Percentiles rank a stretch among this genome's conserved stretches.
phyloP scores from a whole-genome alignment of 2,113 vertebrate species.

The Oryzias woworae region DNA sequence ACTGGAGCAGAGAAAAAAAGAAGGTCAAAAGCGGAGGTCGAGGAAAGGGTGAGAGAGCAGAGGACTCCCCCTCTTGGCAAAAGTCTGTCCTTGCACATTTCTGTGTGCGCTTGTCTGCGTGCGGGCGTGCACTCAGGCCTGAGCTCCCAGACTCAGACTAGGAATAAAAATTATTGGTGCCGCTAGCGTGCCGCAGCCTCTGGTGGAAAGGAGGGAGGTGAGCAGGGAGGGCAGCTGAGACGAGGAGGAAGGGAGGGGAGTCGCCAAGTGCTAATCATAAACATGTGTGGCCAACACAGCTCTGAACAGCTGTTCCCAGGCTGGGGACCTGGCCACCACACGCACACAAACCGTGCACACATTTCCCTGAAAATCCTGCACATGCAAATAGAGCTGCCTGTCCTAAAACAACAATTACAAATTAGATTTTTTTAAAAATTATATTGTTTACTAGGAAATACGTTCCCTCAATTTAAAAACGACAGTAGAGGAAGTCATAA shows the following conservation, averaged over 20 bases:
- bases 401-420: background rate
- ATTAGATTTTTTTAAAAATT: background rate
- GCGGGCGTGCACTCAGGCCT: slow-evolving; percentile 38
- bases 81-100: slow-evolving; percentile 33
- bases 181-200: slow-evolving; percentile 74
- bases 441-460: background rate
- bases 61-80: slow-evolving; percentile 63
- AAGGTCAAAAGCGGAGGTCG: slow-evolving; percentile 48
- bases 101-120: slow-evolving; percentile 27
- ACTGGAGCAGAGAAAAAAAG: slow-evolving; percentile 22
- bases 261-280: slow-evolving; percentile 78
- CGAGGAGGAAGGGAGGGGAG: slow-evolving; percentile 58
- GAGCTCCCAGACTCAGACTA: slow-evolving; percentile 73
- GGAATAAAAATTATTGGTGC: slow-evolving; percentile 77
- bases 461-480: background rate
- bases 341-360: slow-evolving; percentile 30
- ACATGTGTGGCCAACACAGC: slow-evolving; percentile 75
- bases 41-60: slow-evolving; percentile 46
- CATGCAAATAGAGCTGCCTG: slow-evolving; percentile 3
- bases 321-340: slow-evolving; percentile 54
- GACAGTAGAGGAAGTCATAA: background rate
- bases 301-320: slow-evolving; percentile 77
- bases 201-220: slow-evolving; percentile 73
- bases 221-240: slow-evolving; percentile 59
- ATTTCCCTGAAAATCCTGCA: slow-evolving; percentile 27